phyloP scores from a whole-genome alignment of 2,888 invertebrate species.

The Prenolepis imparis region DNA sequence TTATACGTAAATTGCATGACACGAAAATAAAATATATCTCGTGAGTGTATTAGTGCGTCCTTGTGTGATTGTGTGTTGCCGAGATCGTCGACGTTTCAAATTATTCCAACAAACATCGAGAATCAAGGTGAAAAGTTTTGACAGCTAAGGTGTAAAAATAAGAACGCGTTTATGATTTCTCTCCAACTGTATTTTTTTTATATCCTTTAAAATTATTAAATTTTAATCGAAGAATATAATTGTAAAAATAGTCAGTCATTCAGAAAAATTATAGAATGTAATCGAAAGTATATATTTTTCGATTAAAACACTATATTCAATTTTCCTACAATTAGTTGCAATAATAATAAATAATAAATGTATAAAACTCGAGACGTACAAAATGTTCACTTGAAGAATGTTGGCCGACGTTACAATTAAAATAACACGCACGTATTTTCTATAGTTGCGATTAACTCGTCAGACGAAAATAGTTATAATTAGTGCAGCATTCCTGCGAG shows the following conservation, averaged over 20 bases:
- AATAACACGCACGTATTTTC: not conserved
- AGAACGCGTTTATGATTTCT: not conserved
- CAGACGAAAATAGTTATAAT: conserved; percentile 1
- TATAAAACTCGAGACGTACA: not conserved
- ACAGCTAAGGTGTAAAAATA: not conserved
- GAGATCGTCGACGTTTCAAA: not conserved
- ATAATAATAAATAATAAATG: not conserved
- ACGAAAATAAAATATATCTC: conserved; percentile 10
- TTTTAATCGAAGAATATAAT: not conserved
- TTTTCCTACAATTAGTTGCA: not conserved
- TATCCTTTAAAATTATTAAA: not conserved
- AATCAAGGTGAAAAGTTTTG: not conserved
- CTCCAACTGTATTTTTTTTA: not conserved
- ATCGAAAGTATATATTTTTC: not conserved
- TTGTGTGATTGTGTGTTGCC: not conserved
- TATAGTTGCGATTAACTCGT: conserved; percentile 6
- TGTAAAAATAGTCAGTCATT: not conserved
- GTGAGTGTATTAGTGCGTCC: not conserved
- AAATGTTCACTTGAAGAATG: not conserved
- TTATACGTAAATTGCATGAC: conserved; percentile 43
- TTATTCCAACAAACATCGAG: not conserved
- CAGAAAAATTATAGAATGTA: not conserved
- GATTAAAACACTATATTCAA: not conserved
- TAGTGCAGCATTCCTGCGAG: conserved; percentile 13
- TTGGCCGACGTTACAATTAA: not conserved